Percentiles rank a stretch among this genome's conserved stretches.
Evolutionary conservation across 2,888 invertebrate genomes (phyloP).

Genomic region (Deilephila porcellus): DNA sequence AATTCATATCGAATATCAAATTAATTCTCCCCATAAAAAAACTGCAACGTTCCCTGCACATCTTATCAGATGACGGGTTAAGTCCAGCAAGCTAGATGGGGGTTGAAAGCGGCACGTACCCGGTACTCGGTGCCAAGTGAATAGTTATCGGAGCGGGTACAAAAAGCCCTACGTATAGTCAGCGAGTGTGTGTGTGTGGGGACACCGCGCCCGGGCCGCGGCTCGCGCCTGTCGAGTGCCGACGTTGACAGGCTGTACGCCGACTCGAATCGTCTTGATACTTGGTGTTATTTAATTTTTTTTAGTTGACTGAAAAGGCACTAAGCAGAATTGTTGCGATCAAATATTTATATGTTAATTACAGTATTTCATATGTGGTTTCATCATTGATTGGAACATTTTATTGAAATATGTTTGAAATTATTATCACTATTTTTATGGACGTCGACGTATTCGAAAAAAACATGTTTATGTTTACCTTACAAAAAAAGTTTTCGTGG

Average conservation of each 20-base stretch:
- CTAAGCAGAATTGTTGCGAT: too few relatives aligned
- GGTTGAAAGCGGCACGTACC: not conserved
- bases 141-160: slow-evolving; percentile 20
- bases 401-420: too few relatives aligned
- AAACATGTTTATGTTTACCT: too few relatives aligned
- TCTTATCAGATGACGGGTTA: not conserved
- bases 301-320: too few relatives aligned
- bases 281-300: slow-evolving; percentile 38
- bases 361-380: too few relatives aligned
- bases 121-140: slow-evolving; percentile 11
- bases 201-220: slow-evolving; percentile 56
- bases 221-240: slow-evolving; percentile 61
- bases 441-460: too few relatives aligned
- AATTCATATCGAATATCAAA: too few relatives aligned
- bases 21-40: not conserved
- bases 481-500: too few relatives aligned
- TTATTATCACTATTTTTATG: too few relatives aligned
- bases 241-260: slow-evolving; percentile 56
- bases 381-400: too few relatives aligned
- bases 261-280: slow-evolving; percentile 55
- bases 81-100: not conserved
- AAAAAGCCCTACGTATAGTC: slow-evolving; percentile 30
- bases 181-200: slow-evolving; percentile 24
- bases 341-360: too few relatives aligned
- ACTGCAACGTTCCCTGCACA: not conserved